A percentile compares a stretch with the other conserved stretches of the same genome.
phyloP scores from a whole-genome alignment of 2,113 vertebrate genomes.

The Entelurus aequoreus region DNA sequence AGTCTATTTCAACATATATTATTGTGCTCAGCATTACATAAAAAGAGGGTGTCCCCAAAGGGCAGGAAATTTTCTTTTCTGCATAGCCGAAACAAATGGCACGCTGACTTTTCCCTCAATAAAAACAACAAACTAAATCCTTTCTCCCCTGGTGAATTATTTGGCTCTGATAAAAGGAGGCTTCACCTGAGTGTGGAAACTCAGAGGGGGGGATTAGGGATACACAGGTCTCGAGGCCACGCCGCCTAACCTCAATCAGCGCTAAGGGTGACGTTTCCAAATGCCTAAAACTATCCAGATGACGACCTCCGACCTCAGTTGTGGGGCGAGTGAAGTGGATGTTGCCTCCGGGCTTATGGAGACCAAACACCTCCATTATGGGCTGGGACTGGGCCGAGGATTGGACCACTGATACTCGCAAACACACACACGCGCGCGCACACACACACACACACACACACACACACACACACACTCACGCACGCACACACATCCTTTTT shows the following conservation, averaged over 20 bases:
- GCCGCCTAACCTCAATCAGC: constrained; percentile 57
- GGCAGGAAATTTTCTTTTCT: neutral
- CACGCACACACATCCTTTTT: neutral
- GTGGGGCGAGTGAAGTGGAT: constrained; percentile 42
- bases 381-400: constrained; percentile 19
- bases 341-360: constrained; percentile 44
- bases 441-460: neutral
- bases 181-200: constrained; percentile 26
- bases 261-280: constrained; percentile 50
- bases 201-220: constrained; percentile 51
- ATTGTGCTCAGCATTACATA: too few species aligned
- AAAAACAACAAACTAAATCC: constrained; percentile 7
- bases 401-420: constrained; percentile 24
- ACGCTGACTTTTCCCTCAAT: neutral
- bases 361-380: constrained; percentile 31
- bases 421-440: constrained; percentile 9
- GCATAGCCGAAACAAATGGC: constrained; percentile 1
- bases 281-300: constrained; percentile 75
- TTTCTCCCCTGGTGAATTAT: neutral
- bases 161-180: constrained; percentile 10
- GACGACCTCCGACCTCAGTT: constrained; percentile 61
- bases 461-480: constrained; percentile 14
- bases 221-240: constrained; percentile 58
- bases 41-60: too few species aligned
- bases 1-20: too few species aligned